phyloP scores from a whole-genome alignment of 2,888 invertebrate species.

The Parnassius apollo region DNA sequence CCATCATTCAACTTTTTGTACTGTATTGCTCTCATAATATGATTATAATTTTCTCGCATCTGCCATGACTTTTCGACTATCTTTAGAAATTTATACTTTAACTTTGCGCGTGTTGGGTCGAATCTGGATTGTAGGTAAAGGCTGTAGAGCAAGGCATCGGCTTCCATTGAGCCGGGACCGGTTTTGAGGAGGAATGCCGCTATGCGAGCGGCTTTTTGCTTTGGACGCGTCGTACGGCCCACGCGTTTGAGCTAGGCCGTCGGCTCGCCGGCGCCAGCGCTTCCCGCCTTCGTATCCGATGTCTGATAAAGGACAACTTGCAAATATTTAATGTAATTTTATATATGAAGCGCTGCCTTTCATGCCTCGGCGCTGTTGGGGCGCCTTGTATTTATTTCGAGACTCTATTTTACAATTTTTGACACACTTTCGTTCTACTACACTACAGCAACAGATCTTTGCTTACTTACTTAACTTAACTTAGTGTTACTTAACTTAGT shows the following conservation, averaged over 20 bases:
- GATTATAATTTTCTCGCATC: constrained; percentile 62
- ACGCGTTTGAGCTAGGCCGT: constrained; percentile 26
- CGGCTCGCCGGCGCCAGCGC: constrained; percentile 48
- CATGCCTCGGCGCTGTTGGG: constrained; percentile 1
- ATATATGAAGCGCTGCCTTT: constrained; percentile 29
- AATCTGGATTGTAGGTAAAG: constrained; percentile 40
- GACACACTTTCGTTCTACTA: constrained; percentile 7
- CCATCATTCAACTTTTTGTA: constrained; percentile 68
- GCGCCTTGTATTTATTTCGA: constrained; percentile 3
- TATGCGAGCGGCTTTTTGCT: constrained; percentile 68
- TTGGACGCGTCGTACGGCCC: constrained; percentile 61
- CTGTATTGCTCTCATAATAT: constrained; percentile 63
- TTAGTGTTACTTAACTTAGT: no score
- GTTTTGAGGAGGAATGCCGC: constrained; percentile 72
- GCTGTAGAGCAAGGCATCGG: constrained; percentile 47
- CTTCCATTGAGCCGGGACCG: constrained; percentile 72
- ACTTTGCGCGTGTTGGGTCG: constrained; percentile 39
- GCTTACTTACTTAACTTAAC: neutral
- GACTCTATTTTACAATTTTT: neutral
- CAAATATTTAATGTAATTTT: constrained; percentile 60
- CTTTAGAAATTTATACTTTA: constrained; percentile 38
- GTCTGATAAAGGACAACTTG: constrained; percentile 63
- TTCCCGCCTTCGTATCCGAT: constrained; percentile 49
- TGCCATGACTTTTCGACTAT: constrained; percentile 27
- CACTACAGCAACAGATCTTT: neutral